Base-by-base conservation (phyloP, 2,888 invertebrate species). In the Orchestes rusci region DNA sequence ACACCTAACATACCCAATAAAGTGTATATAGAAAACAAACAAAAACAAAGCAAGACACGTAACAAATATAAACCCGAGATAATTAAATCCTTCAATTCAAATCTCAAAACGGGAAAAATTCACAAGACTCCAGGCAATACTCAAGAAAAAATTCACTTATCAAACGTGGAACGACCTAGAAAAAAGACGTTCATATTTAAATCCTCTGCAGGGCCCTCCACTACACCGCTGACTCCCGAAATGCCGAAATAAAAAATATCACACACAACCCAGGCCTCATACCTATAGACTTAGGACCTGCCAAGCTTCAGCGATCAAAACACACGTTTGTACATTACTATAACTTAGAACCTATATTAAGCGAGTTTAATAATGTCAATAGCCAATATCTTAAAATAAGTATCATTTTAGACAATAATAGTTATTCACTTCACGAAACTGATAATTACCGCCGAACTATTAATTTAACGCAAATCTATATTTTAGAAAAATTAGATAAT, bases 311-410 rank as follows among this genome's bases (percentile, higher is more conserved):
- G 12, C 30, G 12, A 10, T 10, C 30, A 4, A 13, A 30, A 30
- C 30, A 30, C 30, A 30, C 30, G 10, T 30, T 30, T 12, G 30
- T 30, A 30, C 30, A 10, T 13, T 30, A 30, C 30, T 10, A 10
- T 30, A 30, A 30, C 12, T 30, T 30, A 30, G 12, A 30, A 30
- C 30, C 30, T 5, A 5, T 30, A 12, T 30, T 10, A 10, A 30
- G 12, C 12, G 30, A 30, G 12, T 30, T 30, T 30, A 12, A 30
- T 10, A 30, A 5, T 13, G 10, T 30, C 5, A 30, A 12, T 30
- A 10, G 7, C 12, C 30, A 30, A 12, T 30, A 10, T 30, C 4
- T 10, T 12, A 30, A 12, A 5, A 5, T 30, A 10, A 30, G 12
- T 8, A 10, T 5, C 30, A 23, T 10, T 23, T 23, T 23, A 5